Evolutionary conservation across 2,797 vertebrate genomes (phyloP).

Genomic region (Sebastes melanostomus): DNA sequence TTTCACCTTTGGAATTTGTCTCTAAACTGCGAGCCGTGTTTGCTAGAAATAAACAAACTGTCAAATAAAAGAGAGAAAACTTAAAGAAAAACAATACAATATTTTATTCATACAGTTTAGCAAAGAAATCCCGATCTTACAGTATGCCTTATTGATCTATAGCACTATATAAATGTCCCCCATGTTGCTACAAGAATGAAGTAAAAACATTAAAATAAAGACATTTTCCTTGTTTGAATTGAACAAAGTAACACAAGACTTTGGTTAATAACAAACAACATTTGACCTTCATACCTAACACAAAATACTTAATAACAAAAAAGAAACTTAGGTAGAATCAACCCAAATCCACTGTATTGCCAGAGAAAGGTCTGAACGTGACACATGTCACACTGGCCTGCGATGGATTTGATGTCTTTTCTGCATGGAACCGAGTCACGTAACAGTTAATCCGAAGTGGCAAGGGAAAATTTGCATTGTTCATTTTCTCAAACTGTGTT

Average conservation of each 20-base stretch:
- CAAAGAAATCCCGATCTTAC: background rate
- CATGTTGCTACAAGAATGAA: background rate
- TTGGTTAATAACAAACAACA: background rate
- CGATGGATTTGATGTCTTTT: background rate
- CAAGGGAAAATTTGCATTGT: background rate
- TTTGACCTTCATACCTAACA: background rate
- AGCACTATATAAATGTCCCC: background rate
- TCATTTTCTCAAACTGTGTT: slow-evolving; percentile 2
- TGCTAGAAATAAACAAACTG: background rate
- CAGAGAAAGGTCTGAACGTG: background rate
- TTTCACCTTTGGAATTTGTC: background rate
- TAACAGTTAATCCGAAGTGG: background rate
- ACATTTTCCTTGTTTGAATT: background rate
- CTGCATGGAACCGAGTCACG: background rate
- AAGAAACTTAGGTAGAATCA: background rate
- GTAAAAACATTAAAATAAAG: background rate
- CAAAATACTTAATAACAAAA: background rate
- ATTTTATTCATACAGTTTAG: background rate
- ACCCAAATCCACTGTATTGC: background rate
- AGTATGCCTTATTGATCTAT: background rate
- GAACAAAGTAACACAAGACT: background rate
- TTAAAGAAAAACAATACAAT: background rate
- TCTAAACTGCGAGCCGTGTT: background rate
- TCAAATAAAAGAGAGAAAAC: background rate
- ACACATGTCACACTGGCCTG: background rate